Base-by-base conservation (phyloP, 2,888 invertebrate genomes). In the Andricus curvator region DNA sequence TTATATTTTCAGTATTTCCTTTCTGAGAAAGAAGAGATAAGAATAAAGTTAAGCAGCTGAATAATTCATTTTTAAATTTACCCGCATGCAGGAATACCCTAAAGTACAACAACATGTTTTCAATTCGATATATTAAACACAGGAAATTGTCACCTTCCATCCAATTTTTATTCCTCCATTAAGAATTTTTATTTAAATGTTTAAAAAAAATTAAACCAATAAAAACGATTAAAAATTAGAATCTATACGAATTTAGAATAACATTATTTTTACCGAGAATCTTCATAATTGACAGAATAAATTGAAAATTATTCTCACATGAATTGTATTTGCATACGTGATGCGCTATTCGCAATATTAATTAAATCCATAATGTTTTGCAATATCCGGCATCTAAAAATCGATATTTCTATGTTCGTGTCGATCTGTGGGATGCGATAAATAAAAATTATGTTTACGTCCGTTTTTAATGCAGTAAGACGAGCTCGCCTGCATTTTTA, bases 331-430 rank as follows among this genome's bases (percentile, higher is more conserved):
- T 25, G 29, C 64, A 64, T 64, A 22, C 25, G 2, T 64, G 15
- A 25, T 6, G 17, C 17, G 6, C 29, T 64, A 64, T 29, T 64
- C 64, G 29, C 15, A 29, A 64, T 64, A 22, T 29, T 29, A 25
- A 64, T 64, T 64, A 17, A 29, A 64, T 29, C 64, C 29, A 64
- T 29, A 17, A 64, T 64, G 29, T 64, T 25, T 64, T 64, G 29
- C 29, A 64, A 64, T 64, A 29, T 64, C 29, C 64, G 29, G 17
- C 64, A 64, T 29, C 25, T 17, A 29, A 15, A 64, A 64, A 29
- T 64, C 64, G 64, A 64, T 64, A 29, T 64, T 64, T 13, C 29
- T 22, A 22, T 64, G 29, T 29, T 64, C 64, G 64, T 29, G 64
- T 29, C 15, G 29, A 64, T 29, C 15, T 64, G 25, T 17, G 29